A percentile compares a stretch with the other conserved stretches of the same genome.
phyloP scores from a whole-genome alignment of 1,140 invertebrate genomes.

The Anastatus disparis region DNA sequence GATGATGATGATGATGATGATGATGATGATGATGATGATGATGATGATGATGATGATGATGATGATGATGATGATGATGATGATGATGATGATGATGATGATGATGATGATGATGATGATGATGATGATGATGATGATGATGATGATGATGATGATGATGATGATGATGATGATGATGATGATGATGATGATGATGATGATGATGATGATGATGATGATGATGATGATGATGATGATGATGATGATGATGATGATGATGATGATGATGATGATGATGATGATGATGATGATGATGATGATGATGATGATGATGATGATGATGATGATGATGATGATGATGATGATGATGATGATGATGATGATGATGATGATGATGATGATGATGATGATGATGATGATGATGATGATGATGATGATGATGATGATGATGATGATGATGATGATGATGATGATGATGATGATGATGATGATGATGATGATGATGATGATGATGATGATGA shows the following conservation, averaged over 20 bases:
- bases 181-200: neutral
- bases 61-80: neutral
- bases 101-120: neutral
- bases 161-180: neutral
- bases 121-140: neutral
- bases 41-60: neutral
- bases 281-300: neutral
- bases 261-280: neutral
- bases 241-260: neutral
- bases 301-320: neutral
- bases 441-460: neutral
- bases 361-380: neutral
- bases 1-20: neutral
- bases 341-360: neutral
- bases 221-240: neutral
- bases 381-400: neutral
- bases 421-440: neutral
- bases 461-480: neutral
- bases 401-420: neutral
- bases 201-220: neutral
- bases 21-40: neutral
- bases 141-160: neutral
- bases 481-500: neutral
- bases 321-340: neutral
- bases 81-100: neutral